A percentile compares a stretch with the other conserved stretches of the same genome.
Conservation (phyloP, 2,797 vertebrate genomes). For the Morelia viridis region DNA sequence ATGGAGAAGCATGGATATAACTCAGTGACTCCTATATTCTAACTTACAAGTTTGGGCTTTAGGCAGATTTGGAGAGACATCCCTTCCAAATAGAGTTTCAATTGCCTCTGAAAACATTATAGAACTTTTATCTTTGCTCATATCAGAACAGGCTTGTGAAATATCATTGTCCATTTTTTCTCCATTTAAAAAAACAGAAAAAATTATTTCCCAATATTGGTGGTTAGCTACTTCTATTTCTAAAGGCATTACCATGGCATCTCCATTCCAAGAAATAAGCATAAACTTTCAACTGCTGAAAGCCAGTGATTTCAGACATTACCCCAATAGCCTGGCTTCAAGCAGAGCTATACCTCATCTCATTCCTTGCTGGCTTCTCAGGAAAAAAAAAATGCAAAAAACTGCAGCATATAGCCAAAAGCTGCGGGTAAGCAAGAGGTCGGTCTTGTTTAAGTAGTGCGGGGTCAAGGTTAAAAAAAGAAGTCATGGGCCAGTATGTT, state of each 20-base stretch:
- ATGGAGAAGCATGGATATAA: neutral
- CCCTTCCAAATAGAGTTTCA: neutral
- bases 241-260: neutral
- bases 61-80: neutral
- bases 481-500: neutral
- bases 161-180: neutral
- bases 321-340: neutral
- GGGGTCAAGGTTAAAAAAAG: neutral
- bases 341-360: neutral
- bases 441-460: neutral
- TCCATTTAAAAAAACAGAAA: neutral
- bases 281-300: neutral
- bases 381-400: neutral
- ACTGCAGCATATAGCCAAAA: neutral
- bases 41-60: neutral
- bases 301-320: rapidly evolving
- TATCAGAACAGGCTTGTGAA: neutral
- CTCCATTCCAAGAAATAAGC: too few species aligned
- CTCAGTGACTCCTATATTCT: neutral
- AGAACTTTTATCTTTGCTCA: neutral
- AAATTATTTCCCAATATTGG: neutral
- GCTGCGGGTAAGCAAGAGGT: neutral
- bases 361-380: neutral
- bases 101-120: neutral
- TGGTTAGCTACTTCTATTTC: neutral